A percentile compares a stretch with the other conserved stretches of the same genome.
These are phyloP conservation scores for Zygaena filipendulae DNA, from an alignment of 2,888 invertebrate genomes.

Conservation along the genomic window DNA sequence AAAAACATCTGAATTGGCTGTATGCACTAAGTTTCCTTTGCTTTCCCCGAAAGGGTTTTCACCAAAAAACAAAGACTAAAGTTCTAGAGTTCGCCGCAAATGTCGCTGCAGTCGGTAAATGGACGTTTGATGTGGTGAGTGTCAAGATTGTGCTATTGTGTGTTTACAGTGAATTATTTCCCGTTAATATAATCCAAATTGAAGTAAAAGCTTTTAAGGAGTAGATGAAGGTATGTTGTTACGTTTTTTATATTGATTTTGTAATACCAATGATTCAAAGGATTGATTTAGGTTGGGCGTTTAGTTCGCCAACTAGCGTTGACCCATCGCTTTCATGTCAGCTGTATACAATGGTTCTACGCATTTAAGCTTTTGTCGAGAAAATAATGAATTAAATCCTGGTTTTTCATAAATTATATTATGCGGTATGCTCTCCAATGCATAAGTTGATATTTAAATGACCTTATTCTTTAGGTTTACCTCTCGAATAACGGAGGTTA, in stretches of 20 bases:
- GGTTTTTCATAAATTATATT: conserved; percentile 35
- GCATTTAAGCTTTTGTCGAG: conserved; percentile 43
- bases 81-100: conserved; percentile 44
- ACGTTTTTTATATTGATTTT: conserved; percentile 7
- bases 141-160: conserved; percentile 72
- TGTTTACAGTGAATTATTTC: conserved; percentile 71
- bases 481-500: conserved; percentile 56
- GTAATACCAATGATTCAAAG: too few species aligned
- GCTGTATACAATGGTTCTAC: conserved; percentile 66
- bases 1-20: too few species aligned
- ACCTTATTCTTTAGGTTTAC: conserved; percentile 49
- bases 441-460: conserved; percentile 26
- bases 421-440: conserved; percentile 23
- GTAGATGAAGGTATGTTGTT: conserved; percentile 76
- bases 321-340: conserved; percentile 61
- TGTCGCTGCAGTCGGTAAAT: conserved; percentile 73
- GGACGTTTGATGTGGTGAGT: conserved; percentile 73
- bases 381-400: conserved; percentile 57
- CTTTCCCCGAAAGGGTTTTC: too few species aligned
- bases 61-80: too few species aligned
- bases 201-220: conserved; percentile 63
- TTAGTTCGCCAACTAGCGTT: conserved; percentile 36
- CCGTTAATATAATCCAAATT: conserved; percentile 54
- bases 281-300: conserved; percentile 48
- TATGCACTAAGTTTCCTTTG: too few species aligned